Conservation (phyloP, 1,140 invertebrate genomes). For the Nixonia krombeini region DNA sequence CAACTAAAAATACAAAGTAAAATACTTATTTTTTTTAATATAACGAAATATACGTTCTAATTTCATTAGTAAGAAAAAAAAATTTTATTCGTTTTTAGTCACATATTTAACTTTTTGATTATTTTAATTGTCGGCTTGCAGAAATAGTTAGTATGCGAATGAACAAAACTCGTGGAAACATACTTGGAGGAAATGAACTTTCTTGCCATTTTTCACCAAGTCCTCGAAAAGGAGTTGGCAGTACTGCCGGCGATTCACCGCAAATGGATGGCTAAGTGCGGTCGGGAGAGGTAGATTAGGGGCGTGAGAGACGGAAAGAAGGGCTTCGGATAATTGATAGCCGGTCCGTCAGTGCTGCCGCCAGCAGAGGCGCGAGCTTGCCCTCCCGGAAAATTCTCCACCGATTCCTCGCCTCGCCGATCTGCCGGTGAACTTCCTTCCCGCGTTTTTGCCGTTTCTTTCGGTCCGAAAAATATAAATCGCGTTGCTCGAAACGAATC, state of each 20-base stretch:
- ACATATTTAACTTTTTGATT: no score
- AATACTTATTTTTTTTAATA: no score
- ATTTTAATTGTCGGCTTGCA: no score
- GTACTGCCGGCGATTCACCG: constrained; percentile 31
- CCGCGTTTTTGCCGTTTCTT: no score
- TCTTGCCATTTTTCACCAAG: constrained; percentile 48
- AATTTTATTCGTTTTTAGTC: no score
- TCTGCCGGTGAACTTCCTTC: no score
- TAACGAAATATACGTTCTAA: no score
- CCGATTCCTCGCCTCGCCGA: constrained; percentile 33
- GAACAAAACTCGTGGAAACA: constrained; percentile 33
- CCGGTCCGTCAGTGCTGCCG: constrained; percentile 39
- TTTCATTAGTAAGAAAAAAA: no score
- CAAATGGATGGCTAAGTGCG: constrained; percentile 50
- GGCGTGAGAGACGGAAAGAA: constrained; percentile 40
- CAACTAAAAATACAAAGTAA: no score
- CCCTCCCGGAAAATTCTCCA: constrained; percentile 39
- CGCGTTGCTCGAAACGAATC: no score
- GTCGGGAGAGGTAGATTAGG: constrained; percentile 58
- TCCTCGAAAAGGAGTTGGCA: constrained; percentile 37
- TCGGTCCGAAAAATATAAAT: no score
- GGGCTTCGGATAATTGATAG: constrained; percentile 58
- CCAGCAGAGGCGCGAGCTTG: constrained; percentile 26
- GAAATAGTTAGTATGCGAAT: no score
- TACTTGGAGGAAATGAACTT: constrained; percentile 43